Evolutionary conservation across 2,113 vertebrate genomes (phyloP), one percentile per base, ranked within the genome.

Genomic region (Hiodon alosoides): DNA sequence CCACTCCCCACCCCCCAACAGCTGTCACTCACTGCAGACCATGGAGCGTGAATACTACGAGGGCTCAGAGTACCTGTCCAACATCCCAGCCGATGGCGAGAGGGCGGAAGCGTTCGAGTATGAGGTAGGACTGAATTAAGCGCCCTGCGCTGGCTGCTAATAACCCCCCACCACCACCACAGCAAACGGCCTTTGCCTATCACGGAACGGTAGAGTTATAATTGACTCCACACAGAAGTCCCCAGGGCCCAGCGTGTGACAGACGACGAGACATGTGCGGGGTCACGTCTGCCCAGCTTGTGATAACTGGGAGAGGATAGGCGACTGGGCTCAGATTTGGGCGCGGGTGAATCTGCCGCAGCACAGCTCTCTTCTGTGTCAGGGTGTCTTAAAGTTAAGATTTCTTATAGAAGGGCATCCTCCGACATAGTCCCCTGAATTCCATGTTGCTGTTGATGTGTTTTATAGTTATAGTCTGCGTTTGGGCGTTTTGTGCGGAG

Each of bases 21-120:
- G 97, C 90, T 97, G 95, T 87, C 96, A 96, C 85, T 98, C 97
- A 83, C 94, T 98, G 78, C 96, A 96, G 79, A 93, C 93, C 1
- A 90, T 92, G 93, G 95, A 94, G 69, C 95, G 92, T 81, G 95
- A 96, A 76, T 96, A 94, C 88, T 96, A 93, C 76, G 95, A 96
- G 76, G 94, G 93, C 81, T 93, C 92, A 3, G 95, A 94, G 84
- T 98, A 95, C 86, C 92, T 97, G 78, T 93, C 96, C 83, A 93
- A 90, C 79, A 80, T 95, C 83, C 93, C 91, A 62, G 92, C 89
- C 64, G 96, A 96, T 67, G 93, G 83, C 77, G 94, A 98, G 78
- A 93, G 94, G 90, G 85, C 90, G 11, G 96, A 98, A 60, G 95
- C 98, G 81, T 95, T 98, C 73, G 96, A 98, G 80, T 99, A 96